A percentile compares a stretch with the other conserved stretches of the same genome.
These are phyloP conservation scores for Phrynocephalus versicolor DNA, from an alignment of 2,113 vertebrate genomes.

Conservation along the genomic window DNA sequence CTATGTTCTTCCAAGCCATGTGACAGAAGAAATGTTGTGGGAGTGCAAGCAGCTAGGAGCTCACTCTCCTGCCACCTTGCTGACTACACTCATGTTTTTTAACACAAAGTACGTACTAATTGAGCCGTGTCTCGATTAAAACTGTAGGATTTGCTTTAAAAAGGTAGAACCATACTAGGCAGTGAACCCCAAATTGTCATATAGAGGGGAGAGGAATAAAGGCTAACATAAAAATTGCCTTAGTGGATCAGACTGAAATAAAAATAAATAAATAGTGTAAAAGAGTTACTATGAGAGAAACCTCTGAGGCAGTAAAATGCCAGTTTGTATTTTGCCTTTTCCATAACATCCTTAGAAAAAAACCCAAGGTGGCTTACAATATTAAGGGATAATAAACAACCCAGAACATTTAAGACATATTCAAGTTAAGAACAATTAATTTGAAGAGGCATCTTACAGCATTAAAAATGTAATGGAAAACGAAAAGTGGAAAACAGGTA, in stretches of 20 bases:
- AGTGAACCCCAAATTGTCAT: not conserved
- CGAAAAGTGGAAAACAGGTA: too few relatives aligned
- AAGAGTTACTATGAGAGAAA: not conserved
- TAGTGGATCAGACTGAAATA: not conserved
- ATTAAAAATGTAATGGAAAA: too few relatives aligned
- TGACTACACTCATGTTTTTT: slow-evolving; percentile 99
- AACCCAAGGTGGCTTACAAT: too few relatives aligned
- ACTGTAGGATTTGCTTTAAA: not conserved
- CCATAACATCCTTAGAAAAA: too few relatives aligned
- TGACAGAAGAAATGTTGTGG: slow-evolving; percentile 99
- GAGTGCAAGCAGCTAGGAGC: slow-evolving; percentile 99
- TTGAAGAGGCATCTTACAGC: too few relatives aligned
- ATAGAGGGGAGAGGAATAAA: not conserved
- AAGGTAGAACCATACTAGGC: not conserved
- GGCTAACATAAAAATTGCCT: not conserved
- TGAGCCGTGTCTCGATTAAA: not conserved
- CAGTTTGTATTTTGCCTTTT: not conserved
- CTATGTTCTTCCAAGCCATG: slow-evolving; percentile 96
- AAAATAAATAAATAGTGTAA: not conserved
- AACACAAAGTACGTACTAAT: slow-evolving; percentile 94
- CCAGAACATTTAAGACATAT: too few relatives aligned
- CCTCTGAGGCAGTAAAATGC: not conserved
- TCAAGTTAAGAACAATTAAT: too few relatives aligned
- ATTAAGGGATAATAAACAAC: too few relatives aligned
- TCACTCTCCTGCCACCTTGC: slow-evolving; percentile 94